A percentile compares a stretch with the other conserved stretches of the same genome.
Conservation (phyloP, 1,140 invertebrate species). For the Drosophila grimshawi region DNA sequence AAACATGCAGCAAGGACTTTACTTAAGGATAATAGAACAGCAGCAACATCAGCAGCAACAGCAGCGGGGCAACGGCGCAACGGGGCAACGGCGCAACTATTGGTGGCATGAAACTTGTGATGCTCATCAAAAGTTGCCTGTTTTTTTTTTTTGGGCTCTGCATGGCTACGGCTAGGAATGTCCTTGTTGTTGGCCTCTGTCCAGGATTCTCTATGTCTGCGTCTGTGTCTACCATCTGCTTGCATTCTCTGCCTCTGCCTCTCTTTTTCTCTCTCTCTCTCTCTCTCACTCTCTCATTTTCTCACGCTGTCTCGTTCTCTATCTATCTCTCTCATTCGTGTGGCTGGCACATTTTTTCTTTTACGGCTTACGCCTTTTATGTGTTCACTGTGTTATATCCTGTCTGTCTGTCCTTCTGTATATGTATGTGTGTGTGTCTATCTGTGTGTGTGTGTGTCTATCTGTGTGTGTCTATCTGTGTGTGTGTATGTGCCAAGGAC, state of each 20-base stretch:
- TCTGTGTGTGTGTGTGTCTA: not conserved
- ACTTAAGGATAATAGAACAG: slow-evolving; percentile 5
- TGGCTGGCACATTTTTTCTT: slow-evolving; percentile 46
- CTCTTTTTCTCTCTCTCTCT: not conserved
- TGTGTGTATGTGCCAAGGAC: slow-evolving; percentile 41
- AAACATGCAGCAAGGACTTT: slow-evolving; percentile 15
- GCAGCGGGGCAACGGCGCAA: too few relatives aligned
- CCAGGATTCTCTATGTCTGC: not conserved
- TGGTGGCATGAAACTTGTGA: slow-evolving; percentile 17
- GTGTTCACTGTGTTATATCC: slow-evolving; percentile 34
- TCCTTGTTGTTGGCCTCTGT: not conserved
- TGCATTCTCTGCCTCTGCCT: not conserved
- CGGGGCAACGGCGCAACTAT: not conserved
- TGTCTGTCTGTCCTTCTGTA: not conserved
- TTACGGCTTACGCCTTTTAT: slow-evolving; percentile 69
- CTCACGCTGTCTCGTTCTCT: slow-evolving; percentile 6
- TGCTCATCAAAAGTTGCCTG: slow-evolving; percentile 55
- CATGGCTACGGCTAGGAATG: not conserved
- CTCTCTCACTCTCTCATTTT: not conserved
- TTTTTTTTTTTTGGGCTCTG: slow-evolving; percentile 20
- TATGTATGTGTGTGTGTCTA: not conserved
- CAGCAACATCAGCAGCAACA: not conserved
- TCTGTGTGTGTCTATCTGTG: slow-evolving; percentile 12
- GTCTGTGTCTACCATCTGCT: not conserved
- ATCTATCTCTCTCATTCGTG: slow-evolving; percentile 10